Conservation (phyloP, 2,888 invertebrate species). For the Cosmopolites sordidus region DNA sequence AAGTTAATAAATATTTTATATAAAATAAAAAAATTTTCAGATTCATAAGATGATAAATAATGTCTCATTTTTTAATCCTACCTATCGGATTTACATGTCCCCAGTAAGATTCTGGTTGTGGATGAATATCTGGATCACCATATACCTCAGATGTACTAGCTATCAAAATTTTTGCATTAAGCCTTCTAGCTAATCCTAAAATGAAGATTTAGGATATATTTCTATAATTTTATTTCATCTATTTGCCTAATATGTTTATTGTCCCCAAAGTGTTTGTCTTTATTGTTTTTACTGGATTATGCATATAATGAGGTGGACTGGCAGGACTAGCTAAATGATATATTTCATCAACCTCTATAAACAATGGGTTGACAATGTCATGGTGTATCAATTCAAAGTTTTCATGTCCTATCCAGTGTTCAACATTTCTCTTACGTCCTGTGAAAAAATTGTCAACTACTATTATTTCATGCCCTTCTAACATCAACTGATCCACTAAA, state of each 20-base stretch:
- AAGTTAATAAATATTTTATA: no score
- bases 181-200: constrained; percentile 83
- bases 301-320: constrained; percentile 99
- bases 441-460: constrained; percentile 99
- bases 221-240: constrained; percentile 4
- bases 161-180: constrained; percentile 87
- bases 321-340: constrained; percentile 99
- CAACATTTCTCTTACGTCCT: constrained; percentile 92
- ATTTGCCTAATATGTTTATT: constrained; percentile 82
- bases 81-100: constrained; percentile 99
- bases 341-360: constrained; percentile 96
- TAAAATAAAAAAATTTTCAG: no score
- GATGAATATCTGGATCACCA: constrained; percentile 97
- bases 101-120: constrained; percentile 97
- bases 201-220: constrained; percentile 1
- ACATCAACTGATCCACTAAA: constrained; percentile 91
- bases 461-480: constrained; percentile 92
- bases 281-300: constrained; percentile 98
- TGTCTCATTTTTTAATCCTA: no score
- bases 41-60: no score
- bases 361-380: constrained; percentile 96
- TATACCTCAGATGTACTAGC: constrained; percentile 99
- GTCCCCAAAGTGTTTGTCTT: constrained; percentile 98
- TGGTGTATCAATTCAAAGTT: constrained; percentile 99
- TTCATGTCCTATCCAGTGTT: constrained; percentile 98